phyloP scores from a whole-genome alignment of 2,113 vertebrate genomes.

The Macquaria australasica region DNA sequence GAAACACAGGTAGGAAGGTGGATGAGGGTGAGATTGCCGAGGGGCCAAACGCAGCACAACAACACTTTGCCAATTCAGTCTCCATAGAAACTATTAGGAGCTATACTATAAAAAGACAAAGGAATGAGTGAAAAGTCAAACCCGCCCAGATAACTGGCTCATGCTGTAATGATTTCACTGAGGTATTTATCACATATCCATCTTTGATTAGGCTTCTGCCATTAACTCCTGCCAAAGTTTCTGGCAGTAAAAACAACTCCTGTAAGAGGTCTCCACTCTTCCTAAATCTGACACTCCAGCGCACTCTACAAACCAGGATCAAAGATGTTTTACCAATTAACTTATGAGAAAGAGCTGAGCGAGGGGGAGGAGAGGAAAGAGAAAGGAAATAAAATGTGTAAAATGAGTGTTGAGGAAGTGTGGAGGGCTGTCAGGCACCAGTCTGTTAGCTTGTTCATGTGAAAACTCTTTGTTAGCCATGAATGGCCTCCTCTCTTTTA shows the following conservation, averaged over 20 bases:
- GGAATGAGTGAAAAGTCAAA: conserved; percentile 27
- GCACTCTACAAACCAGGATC: background rate
- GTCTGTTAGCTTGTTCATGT: conserved; percentile 66
- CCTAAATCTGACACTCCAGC: background rate
- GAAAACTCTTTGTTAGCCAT: conserved; percentile 70
- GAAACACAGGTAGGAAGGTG: conserved; percentile 68
- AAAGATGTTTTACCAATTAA: conserved; percentile 23
- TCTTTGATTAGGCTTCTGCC: conserved; percentile 24
- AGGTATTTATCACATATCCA: conserved; percentile 34
- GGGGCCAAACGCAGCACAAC: conserved; percentile 59
- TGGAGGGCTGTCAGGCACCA: conserved; percentile 21
- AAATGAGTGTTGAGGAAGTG: conserved; percentile 53
- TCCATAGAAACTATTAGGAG: conserved; percentile 73
- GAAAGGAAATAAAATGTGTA: conserved; percentile 36
- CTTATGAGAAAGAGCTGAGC: conserved; percentile 14
- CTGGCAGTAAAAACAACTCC: conserved; percentile 2
- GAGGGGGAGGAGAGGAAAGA: background rate
- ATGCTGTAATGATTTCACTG: conserved; percentile 30
- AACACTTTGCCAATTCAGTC: conserved; percentile 59
- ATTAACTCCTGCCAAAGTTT: conserved; percentile 30
- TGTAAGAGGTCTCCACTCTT: background rate
- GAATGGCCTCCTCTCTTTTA: conserved; percentile 66
- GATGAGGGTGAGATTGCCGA: conserved; percentile 59
- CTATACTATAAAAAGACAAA: conserved; percentile 61
- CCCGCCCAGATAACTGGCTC: conserved; percentile 30